Conservation (phyloP, 2,888 invertebrate genomes). For the Harpalus rufipes region DNA sequence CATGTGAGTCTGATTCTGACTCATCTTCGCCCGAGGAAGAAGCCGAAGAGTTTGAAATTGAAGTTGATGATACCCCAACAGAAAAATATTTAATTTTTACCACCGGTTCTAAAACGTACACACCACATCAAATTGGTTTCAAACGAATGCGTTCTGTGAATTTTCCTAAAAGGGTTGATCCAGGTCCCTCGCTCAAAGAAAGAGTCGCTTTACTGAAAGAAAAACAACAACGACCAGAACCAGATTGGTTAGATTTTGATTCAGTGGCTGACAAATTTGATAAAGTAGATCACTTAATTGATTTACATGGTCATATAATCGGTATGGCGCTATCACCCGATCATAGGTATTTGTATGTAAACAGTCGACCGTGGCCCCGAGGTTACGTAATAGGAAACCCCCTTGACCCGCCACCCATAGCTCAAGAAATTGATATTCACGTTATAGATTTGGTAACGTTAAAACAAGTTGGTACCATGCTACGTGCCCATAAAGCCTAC, state of each 20-base stretch:
- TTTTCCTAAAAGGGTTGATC: constrained; percentile 84
- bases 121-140: constrained; percentile 90
- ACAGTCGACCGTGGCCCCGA: constrained; percentile 90
- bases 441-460: constrained; percentile 89
- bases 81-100: constrained; percentile 90
- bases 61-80: constrained; percentile 77
- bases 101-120: constrained; percentile 89
- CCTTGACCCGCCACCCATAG: constrained; percentile 89
- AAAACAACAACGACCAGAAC: constrained; percentile 78
- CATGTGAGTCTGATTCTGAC: constrained; percentile 69
- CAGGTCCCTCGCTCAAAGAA: constrained; percentile 84
- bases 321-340: constrained; percentile 93
- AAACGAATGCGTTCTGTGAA: constrained; percentile 85
- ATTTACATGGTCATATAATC: constrained; percentile 91
- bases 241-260: constrained; percentile 84
- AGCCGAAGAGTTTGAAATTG: constrained; percentile 70
- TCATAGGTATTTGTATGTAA: constrained; percentile 89
- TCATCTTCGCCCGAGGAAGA: constrained; percentile 74
- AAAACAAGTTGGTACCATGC: constrained; percentile 87
- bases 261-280: constrained; percentile 85
- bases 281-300: constrained; percentile 88
- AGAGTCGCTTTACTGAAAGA: constrained; percentile 61
- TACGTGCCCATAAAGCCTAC: constrained; percentile 89
- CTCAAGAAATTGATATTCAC: constrained; percentile 92
- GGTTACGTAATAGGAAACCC: constrained; percentile 87